Evolutionary conservation across 2,888 invertebrate genomes (phyloP).

Genomic region (Chalcis sispes): DNA sequence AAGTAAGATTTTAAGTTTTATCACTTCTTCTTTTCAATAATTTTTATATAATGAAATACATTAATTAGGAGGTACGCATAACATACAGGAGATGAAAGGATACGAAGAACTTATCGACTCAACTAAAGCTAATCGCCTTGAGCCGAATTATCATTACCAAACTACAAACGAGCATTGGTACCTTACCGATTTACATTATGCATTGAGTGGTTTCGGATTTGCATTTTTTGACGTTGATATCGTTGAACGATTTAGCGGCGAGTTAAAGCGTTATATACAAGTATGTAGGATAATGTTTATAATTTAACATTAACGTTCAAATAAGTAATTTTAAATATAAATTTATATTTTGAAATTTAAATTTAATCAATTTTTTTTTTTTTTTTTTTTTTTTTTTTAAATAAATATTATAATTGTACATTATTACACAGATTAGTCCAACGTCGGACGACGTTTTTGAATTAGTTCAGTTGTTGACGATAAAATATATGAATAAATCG

Average conservation of each 20-base stretch:
- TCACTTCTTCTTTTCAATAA: not conserved
- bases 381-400: conserved; percentile 2
- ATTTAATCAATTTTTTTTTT: no score
- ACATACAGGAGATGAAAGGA: not conserved
- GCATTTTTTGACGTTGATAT: conserved; percentile 55
- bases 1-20: not conserved
- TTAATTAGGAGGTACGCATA: not conserved
- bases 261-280: conserved; percentile 31
- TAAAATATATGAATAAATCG: conserved; percentile 24
- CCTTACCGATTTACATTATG: conserved; percentile 21
- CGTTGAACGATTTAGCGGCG: conserved; percentile 3
- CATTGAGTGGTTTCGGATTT: conserved; percentile 42
- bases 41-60: not conserved
- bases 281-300: not conserved
- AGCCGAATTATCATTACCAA: not conserved
- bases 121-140: conserved; percentile 4
- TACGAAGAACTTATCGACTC: conserved; percentile 4
- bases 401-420: no score
- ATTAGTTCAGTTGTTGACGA: conserved; percentile 16
- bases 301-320: no score
- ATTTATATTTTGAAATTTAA: no score
- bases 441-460: conserved; percentile 26
- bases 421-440: conserved; percentile 49
- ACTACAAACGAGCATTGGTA: conserved; percentile 10
- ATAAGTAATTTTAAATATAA: no score